Conservation (phyloP, 2,797 vertebrate genomes). For the Leuciscus waleckii region DNA sequence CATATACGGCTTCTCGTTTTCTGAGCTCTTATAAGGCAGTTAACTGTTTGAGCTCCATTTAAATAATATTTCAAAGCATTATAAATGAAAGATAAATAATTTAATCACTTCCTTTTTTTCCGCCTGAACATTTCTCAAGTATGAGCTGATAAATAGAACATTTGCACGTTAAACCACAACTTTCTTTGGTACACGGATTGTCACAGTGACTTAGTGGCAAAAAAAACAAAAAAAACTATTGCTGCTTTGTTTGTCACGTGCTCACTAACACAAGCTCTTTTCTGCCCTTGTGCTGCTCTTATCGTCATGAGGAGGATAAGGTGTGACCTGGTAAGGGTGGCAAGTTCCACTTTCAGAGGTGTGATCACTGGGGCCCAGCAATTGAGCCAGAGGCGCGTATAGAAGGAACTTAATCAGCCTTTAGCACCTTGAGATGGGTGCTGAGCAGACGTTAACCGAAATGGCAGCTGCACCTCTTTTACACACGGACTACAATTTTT, state of each 20-base stretch:
- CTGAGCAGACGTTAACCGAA: conserved; percentile 62
- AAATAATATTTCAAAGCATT: neutral
- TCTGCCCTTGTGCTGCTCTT: conserved; percentile 59
- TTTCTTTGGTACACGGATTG: conserved; percentile 22
- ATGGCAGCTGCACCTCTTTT: conserved; percentile 46
- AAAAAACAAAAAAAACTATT: neutral
- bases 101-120: neutral
- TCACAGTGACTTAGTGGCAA: conserved; percentile 27
- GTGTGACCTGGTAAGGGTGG: conserved; percentile 63
- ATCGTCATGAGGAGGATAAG: conserved; percentile 65
- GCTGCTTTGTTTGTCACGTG: conserved; percentile 22
- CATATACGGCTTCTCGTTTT: conserved; percentile 52
- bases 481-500: conserved; percentile 23
- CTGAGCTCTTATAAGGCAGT: conserved; percentile 27
- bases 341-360: conserved; percentile 70
- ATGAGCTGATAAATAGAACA: conserved; percentile 26
- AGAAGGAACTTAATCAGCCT: conserved; percentile 72
- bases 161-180: conserved; percentile 34
- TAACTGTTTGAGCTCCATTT: conserved; percentile 35
- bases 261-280: conserved; percentile 38
- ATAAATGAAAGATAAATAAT: neutral
- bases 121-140: neutral
- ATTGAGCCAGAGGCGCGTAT: conserved; percentile 55
- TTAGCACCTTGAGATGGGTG: conserved; percentile 71
- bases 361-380: conserved; percentile 56